phyloP scores from a whole-genome alignment of 2,888 invertebrate species.

The Polydrusus cervinus region DNA sequence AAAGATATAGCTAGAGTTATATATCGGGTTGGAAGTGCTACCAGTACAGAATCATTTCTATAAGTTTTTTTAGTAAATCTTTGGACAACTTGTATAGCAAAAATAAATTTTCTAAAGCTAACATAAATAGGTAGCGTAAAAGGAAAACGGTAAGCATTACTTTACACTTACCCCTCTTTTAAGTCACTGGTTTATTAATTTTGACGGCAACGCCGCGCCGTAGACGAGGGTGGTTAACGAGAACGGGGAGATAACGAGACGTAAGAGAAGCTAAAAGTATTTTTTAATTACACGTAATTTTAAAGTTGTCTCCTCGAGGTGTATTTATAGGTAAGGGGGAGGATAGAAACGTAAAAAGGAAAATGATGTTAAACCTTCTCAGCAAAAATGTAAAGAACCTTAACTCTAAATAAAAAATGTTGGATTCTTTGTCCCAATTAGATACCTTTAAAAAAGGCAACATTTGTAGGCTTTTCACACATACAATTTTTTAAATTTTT shows the following conservation, averaged over 20 bases:
- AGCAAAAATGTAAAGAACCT: not conserved
- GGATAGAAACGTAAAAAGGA: conserved; percentile 18
- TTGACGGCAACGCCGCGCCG: conserved; percentile 21
- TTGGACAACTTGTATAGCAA: not conserved
- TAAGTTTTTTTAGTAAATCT: no score
- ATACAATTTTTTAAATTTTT: no score
- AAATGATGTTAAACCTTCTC: conserved; percentile 6
- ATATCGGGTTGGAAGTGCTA: no score
- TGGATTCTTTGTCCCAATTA: no score
- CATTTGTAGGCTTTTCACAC: no score
- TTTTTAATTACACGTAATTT: conserved; percentile 55
- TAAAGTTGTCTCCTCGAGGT: conserved; percentile 26
- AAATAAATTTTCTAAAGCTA: conserved; percentile 14
- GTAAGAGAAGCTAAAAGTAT: conserved; percentile 47
- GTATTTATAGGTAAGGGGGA: conserved; percentile 27
- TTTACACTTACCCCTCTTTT: conserved; percentile 28
- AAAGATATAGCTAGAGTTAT: no score
- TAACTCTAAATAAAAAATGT: no score
- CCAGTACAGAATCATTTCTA: no score
- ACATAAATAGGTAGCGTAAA: conserved; percentile 15
- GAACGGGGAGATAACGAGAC: conserved; percentile 32
- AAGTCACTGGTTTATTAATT: conserved; percentile 30
- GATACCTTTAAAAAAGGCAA: no score
- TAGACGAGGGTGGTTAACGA: conserved; percentile 29
- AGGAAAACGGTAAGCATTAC: conserved; percentile 23